Evolutionary conservation across 2,797 vertebrate species (phyloP).

Genomic region (Dallia pectoralis): DNA sequence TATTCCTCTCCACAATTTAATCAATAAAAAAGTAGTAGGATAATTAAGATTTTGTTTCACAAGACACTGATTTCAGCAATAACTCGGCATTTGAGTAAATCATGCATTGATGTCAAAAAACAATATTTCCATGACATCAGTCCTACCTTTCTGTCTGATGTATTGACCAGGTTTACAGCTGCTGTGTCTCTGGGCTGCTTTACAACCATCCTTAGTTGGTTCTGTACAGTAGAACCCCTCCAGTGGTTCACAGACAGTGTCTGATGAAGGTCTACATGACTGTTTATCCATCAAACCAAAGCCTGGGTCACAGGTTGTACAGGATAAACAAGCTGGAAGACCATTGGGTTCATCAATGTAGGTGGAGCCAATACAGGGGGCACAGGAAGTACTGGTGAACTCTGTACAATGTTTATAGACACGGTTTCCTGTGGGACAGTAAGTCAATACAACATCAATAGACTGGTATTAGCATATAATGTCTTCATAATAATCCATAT

Average conservation of each 20-base stretch:
- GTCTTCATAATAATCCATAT: not conserved
- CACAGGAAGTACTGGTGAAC: conserved; percentile 35
- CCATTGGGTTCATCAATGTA: conserved; percentile 35
- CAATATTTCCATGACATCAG: not conserved
- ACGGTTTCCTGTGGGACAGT: conserved; percentile 34
- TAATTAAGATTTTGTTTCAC: too few species aligned
- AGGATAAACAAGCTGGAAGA: conserved; percentile 23
- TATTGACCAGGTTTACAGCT: conserved; percentile 53
- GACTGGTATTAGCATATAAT: not conserved
- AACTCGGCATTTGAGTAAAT: not conserved
- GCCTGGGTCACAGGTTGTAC: conserved; percentile 41
- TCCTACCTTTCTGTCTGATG: conserved; percentile 42
- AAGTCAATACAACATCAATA: not conserved
- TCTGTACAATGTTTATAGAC: conserved; percentile 41
- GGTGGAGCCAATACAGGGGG: conserved; percentile 24
- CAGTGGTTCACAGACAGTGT: conserved; percentile 49
- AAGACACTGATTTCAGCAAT: not conserved
- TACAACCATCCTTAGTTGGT: not conserved
- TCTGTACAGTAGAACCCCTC: conserved; percentile 51
- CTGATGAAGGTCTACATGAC: conserved; percentile 12
- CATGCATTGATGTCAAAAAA: not conserved
- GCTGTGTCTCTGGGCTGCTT: conserved; percentile 35
- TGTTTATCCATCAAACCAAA: conserved; percentile 21
- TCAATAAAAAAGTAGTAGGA: too few species aligned
- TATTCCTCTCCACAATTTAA: too few species aligned